These are phyloP conservation scores for Ormyrus nitidulus DNA, from an alignment of 2,888 invertebrate species.

Conservation along the genomic window DNA sequence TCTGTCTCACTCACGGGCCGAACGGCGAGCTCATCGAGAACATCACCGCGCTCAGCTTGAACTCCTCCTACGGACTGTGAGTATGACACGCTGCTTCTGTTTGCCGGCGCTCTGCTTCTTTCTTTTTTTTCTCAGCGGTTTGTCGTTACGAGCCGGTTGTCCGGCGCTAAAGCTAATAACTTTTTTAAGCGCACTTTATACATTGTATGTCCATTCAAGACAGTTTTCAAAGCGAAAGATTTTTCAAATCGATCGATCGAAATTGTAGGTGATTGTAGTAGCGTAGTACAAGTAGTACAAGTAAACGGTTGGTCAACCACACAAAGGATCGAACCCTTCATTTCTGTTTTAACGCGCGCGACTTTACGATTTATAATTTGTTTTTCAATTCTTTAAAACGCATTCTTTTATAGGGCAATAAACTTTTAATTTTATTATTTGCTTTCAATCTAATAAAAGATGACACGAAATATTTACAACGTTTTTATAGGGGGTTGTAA, in stretches of 20 bases:
- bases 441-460: too few species aligned
- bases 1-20: slow-evolving; percentile 92
- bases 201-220: background rate
- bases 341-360: too few species aligned
- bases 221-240: background rate
- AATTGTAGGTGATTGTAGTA: background rate
- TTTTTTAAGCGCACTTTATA: too few species aligned
- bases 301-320: slow-evolving; percentile 15
- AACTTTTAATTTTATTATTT: slow-evolving; percentile 6
- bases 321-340: too few species aligned
- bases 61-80: slow-evolving; percentile 98
- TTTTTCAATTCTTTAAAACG: background rate
- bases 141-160: background rate
- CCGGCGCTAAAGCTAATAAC: too few species aligned
- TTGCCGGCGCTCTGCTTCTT: background rate
- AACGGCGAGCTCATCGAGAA: slow-evolving; percentile 88
- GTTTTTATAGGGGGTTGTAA: too few species aligned
- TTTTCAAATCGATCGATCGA: too few species aligned
- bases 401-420: slow-evolving; percentile 8
- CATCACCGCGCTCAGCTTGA: slow-evolving; percentile 93
- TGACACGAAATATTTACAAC: too few species aligned
- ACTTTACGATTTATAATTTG: background rate
- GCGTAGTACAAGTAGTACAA: background rate
- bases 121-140: slow-evolving; percentile 30
- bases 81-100: slow-evolving; percentile 72